Conservation (phyloP, 2,113 vertebrate species). For the Zosterops borbonicus region DNA sequence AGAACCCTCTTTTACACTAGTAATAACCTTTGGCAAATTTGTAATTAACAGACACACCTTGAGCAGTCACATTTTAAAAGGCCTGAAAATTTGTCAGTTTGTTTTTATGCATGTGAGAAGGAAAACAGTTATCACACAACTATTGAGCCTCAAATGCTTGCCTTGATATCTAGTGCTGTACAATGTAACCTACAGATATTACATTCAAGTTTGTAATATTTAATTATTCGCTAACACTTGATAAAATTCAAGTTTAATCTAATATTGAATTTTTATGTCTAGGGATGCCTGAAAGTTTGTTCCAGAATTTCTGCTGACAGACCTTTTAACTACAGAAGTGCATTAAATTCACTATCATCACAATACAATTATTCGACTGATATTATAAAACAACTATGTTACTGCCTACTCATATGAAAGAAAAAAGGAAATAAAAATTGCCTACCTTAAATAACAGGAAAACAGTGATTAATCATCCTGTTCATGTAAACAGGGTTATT, state of each 20-base stretch:
- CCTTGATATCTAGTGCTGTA: not conserved
- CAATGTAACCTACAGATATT: not conserved
- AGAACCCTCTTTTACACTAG: not conserved
- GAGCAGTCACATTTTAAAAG: not conserved
- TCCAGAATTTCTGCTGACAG: conserved; percentile 18
- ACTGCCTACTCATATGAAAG: not conserved
- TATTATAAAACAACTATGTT: not conserved
- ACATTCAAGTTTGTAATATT: not conserved
- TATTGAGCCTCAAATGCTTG: not conserved
- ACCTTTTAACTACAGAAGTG: not conserved
- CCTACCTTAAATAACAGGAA: conserved; percentile 7
- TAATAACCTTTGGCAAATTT: not conserved
- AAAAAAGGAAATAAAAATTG: not conserved
- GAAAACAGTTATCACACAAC: not conserved
- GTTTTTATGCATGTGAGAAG: not conserved
- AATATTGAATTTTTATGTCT: not conserved
- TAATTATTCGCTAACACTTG: not conserved
- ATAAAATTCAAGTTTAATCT: not conserved
- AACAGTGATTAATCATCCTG: conserved; percentile 57
- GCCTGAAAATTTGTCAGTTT: not conserved
- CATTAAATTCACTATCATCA: conserved; percentile 5
- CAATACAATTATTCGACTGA: not conserved
- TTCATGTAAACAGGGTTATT: conserved; percentile 62
- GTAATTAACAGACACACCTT: not conserved
- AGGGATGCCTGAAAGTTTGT: conserved; percentile 26